Base-by-base conservation (phyloP, 2,888 invertebrate genomes). In the Pantelozetes paolii region DNA sequence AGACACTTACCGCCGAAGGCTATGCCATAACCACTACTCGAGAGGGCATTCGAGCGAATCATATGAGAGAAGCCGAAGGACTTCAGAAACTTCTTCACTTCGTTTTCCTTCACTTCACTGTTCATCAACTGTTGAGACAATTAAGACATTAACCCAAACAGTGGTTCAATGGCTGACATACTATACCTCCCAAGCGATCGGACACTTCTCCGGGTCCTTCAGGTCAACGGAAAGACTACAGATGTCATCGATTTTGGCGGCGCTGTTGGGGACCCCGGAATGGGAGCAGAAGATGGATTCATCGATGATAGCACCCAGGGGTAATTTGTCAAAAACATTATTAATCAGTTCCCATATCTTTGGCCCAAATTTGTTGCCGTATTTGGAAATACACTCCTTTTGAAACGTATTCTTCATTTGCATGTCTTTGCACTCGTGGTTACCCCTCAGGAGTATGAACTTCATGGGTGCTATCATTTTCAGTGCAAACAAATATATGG, bases 171-270 rank as follows among this genome's bases (percentile, higher is more conserved):
- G 30, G 54, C 45, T 45, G 6, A 2, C 15, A 90, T 90, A 90
- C 82, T 90, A 84, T 32, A 90, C 82, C 79, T 90, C 89, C 90
- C 90, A 90, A 1, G 90, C 89, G 73, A 90, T 82, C n/a, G 86
- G 85, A 80, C 89, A 87, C 50, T 84, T 84, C 64, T 89, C 88
- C 0, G 89, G 90, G 74, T 87, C 85, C 28, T 83, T 81, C 57
- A 90, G 82, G 0, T 89, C 88, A 57, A 84, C 84, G 0, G 89
- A 89, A 76, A 90, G 87, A 74, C 86, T 85, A 80, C 88, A 87
- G 42, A 90, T 88, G n/a, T 72, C 74, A 20, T 70, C 71, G 23
- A 78, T 64, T 71, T 76, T 76, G 0, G 40, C 30, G 6, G 64
- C 18, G 15, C 26, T 50, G 8, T 88, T 88, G 0, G 90, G 90